A percentile compares a stretch with the other conserved stretches of the same genome.
Evolutionary conservation across 1,140 invertebrate genomes (phyloP).

Genomic region (Platyscapa corneri): DNA sequence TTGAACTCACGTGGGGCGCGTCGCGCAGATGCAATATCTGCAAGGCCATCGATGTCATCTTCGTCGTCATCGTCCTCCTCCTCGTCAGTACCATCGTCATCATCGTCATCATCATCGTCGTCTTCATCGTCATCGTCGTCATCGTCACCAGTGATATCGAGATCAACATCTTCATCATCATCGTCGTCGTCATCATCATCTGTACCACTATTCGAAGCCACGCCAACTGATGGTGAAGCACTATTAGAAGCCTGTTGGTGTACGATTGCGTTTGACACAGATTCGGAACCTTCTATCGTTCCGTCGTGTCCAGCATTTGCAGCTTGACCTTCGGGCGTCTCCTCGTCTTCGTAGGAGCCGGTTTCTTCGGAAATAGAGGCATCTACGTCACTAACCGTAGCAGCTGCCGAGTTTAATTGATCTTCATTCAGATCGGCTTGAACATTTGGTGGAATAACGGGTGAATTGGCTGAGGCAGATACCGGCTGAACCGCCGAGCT

Average conservation of each 20-base stretch:
- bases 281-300: conserved; percentile 63
- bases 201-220: conserved; percentile 74
- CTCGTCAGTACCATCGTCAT: conserved; percentile 83
- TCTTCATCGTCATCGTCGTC: conserved; percentile 73
- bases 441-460: conserved; percentile 64
- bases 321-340: conserved; percentile 73
- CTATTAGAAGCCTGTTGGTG: conserved; percentile 61
- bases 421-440: conserved; percentile 67
- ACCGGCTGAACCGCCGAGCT: conserved; percentile 59
- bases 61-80: conserved; percentile 85
- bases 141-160: conserved; percentile 59
- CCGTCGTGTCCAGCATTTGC: conserved; percentile 69
- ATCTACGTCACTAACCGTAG: conserved; percentile 66
- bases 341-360: conserved; percentile 77
- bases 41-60: conserved; percentile 79
- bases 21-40: conserved; percentile 80
- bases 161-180: conserved; percentile 59
- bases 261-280: conserved; percentile 57
- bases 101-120: conserved; percentile 71
- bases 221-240: conserved; percentile 64
- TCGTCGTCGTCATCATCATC: conserved; percentile 68
- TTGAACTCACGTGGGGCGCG: conserved; percentile 54
- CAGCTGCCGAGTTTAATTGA: conserved; percentile 66
- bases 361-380: conserved; percentile 63
- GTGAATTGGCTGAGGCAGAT: conserved; percentile 59